Evolutionary conservation across 2,888 invertebrate genomes (phyloP), one percentile per base, ranked within the genome.

Genomic region (Spisula subtruncata): DNA sequence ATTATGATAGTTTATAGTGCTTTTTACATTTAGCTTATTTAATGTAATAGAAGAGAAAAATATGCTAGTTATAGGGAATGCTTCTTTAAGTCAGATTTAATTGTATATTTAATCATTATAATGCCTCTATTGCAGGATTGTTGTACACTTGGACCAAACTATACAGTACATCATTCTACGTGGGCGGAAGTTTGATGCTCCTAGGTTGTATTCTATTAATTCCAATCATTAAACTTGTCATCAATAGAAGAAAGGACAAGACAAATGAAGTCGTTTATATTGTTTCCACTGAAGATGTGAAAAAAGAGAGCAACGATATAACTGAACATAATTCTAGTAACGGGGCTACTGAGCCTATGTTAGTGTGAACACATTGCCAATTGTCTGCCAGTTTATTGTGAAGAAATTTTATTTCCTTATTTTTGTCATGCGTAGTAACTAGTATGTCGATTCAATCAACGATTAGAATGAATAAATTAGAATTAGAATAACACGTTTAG

Each of bases 131-230:
- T 51, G 12, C 51, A 51, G 51, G 51, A 51, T 12, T 85, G 56
- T n/a, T 85, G 41, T 85, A 51, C 20, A 12, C 51, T 20, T 35
- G 25, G 18, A 81, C 75, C n/a, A 25, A 20, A 35, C 12, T 16
- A 32, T 85, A 85, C 56, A 41, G 79, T 18, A 85, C 85, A n/a
- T 85, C 85, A 56, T 85, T 80, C 41, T 85, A 60, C n/a, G 35
- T 60, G 8, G 79, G 80, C 20, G 85, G 85, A 0, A 60, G 80
- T 56, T 6, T 80, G 20, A 80, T 85, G 80, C 25, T 85, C 10
- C 0, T 29, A 0, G 51, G 85, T 18, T 85, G 85, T 79, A 0
- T 85, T 18, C 46, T 85, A 41, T 80, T 85, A 80, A 18, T 85
- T 1, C 85, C 85, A 16, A 54, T 85, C 1, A 20, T 75, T 0